Evolutionary conservation across 2,113 vertebrate genomes (phyloP), one percentile per base, ranked within the genome.

Genomic region (Rhinoderma darwinii): DNA sequence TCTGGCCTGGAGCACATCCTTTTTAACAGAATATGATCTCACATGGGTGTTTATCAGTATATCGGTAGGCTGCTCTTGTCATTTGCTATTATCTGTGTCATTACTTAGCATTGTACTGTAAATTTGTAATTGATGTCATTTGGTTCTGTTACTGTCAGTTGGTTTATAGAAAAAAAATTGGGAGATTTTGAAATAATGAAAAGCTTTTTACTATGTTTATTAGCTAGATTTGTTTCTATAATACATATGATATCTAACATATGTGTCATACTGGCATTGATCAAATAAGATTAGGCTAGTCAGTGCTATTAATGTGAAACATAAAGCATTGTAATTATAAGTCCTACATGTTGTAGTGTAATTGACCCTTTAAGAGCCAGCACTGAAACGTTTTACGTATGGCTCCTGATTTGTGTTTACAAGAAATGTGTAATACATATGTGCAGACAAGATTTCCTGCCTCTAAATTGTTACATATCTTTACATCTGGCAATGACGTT

Each of bases 1-100:
- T 84, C 78, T 43, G 78, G 59, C 83, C 6, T 25, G 88, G 89
- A 79, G 83, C 37, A 44, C 35, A 78, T 82, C 66, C 88, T 84
- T 1, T 61, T 84, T 14, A 30, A n/a, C 22, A 15, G 63, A 73
- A 83, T 66, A 43, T 66, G 83, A 63, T 7, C 35, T 75, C 61
- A 82, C 35, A 82, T 54, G 2, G 85, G 72, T 10, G 41, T 44
- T 22, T 72, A 37, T 70, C 12, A 43, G 22, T 66, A 22, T 83
- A 47, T 44, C 39, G 63, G 15, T 22, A 63, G 25, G 41, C 39
- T 44, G 5, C 11, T 44, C 17, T 82, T 66, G 5, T 39, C 30
- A 80, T 80, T n/a, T 12, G 3, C 0, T 47, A 15, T 9, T 72
- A 22, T 39, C 37, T 41, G 18, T 72, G 30, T 30, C 50, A 74